These are phyloP conservation scores for Trachelus tabidus DNA, from an alignment of 2,888 invertebrate genomes.

Conservation along the genomic window DNA sequence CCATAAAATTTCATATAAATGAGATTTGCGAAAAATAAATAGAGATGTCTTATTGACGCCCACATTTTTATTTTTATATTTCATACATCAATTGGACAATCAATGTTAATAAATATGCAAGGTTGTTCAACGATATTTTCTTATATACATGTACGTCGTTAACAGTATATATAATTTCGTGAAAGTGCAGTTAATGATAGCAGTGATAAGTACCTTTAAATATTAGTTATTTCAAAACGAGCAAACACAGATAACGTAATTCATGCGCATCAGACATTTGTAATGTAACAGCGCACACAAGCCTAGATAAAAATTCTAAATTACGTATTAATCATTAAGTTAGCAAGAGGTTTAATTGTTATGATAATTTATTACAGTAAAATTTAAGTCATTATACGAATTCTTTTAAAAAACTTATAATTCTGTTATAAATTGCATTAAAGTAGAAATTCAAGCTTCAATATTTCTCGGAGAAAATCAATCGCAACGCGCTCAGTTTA, in stretches of 20 bases:
- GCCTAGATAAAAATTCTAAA: neutral
- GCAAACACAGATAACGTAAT: neutral
- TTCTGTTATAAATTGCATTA: no score
- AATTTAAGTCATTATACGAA: neutral
- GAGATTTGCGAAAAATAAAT: constrained; percentile 7
- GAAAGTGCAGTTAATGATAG: neutral
- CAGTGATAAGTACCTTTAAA: neutral
- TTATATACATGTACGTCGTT: neutral
- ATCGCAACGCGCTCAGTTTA: neutral
- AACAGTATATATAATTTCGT: neutral
- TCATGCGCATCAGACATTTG: neutral
- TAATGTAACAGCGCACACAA: neutral
- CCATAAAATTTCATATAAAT: neutral
- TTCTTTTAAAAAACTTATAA: neutral
- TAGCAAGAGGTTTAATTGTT: neutral
- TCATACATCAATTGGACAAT: neutral
- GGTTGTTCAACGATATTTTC: neutral
- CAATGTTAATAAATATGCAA: neutral
- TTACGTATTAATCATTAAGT: neutral
- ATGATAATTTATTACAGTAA: neutral
- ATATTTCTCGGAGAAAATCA: neutral
- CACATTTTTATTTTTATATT: neutral
- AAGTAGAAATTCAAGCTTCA: neutral
- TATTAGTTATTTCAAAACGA: neutral
- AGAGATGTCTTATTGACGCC: constrained; percentile 7